These are phyloP conservation scores for Batillaria attramentaria DNA, from an alignment of 1,140 invertebrate species.

Conservation along the genomic window DNA sequence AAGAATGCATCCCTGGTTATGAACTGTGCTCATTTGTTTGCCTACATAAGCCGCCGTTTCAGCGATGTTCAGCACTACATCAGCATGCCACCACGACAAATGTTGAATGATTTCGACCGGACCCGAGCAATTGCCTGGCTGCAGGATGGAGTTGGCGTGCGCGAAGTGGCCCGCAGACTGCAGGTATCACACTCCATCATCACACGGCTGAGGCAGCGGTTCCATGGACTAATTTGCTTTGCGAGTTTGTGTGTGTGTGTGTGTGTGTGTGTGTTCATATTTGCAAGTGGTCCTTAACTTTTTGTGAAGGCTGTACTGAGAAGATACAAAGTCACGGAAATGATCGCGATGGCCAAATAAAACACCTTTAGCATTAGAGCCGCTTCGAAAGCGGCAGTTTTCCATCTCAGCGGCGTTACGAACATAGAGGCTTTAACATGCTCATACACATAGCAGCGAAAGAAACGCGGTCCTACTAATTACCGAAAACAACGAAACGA, in stretches of 20 bases:
- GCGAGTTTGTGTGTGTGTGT: neutral
- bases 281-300: neutral
- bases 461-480: too few species aligned
- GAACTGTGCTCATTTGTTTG: too few species aligned
- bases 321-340: neutral
- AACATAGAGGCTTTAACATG: neutral
- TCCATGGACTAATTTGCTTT: too few species aligned
- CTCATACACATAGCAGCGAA: neutral
- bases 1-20: too few species aligned
- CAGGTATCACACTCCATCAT: too few species aligned
- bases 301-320: neutral
- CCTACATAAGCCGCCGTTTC: too few species aligned
- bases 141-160: neutral
- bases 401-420: neutral
- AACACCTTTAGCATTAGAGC: too few species aligned
- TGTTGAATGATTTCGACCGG: neutral
- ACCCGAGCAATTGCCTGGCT: neutral
- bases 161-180: too few species aligned
- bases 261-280: neutral
- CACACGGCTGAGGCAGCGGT: too few species aligned
- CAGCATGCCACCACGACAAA: neutral
- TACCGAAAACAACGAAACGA: too few species aligned
- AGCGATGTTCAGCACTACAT: neutral
- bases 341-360: too few species aligned
- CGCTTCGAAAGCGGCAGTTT: too few species aligned